These are phyloP conservation scores for Morone chrysops DNA, from an alignment of 2,113 vertebrate species.

Conservation along the genomic window DNA sequence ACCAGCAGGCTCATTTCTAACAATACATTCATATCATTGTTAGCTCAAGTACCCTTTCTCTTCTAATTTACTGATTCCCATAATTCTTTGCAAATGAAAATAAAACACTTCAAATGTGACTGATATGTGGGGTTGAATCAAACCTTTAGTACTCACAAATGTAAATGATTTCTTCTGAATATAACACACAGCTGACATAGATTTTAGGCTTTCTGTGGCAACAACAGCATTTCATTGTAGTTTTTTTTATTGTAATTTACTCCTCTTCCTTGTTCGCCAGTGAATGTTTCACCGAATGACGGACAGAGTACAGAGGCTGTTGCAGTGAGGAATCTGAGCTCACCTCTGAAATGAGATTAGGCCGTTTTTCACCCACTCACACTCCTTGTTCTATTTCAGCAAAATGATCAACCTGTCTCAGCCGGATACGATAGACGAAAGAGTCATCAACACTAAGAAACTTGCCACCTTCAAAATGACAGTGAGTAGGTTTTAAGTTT, in stretches of 20 bases:
- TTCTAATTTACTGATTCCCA: background rate
- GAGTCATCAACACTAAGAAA: constrained; percentile 97
- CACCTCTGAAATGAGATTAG: background rate
- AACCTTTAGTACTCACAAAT: background rate
- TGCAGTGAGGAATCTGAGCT: background rate
- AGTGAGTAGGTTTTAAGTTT: constrained; percentile 81
- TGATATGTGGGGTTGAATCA: background rate
- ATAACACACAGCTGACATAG: background rate
- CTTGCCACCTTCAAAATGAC: constrained; percentile 93
- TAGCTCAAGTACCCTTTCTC: background rate
- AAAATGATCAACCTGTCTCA: constrained; percentile 99
- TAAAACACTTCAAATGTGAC: background rate
- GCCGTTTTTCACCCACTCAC: background rate
- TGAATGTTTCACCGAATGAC: background rate
- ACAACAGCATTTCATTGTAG: constrained; percentile 32
- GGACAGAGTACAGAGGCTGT: background rate
- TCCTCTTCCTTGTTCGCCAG: background rate
- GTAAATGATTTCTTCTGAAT: background rate
- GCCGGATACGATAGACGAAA: constrained; percentile 96
- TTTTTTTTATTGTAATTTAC: constrained; percentile 27
- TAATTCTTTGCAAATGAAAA: background rate
- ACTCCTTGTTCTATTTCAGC: constrained; percentile 80
- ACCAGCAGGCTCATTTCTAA: background rate
- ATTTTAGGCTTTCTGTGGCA: background rate
- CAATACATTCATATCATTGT: background rate